A percentile compares a stretch with the other conserved stretches of the same genome.
phyloP scores from a whole-genome alignment of 1,140 invertebrate species.

The Cotesia chilonis region DNA sequence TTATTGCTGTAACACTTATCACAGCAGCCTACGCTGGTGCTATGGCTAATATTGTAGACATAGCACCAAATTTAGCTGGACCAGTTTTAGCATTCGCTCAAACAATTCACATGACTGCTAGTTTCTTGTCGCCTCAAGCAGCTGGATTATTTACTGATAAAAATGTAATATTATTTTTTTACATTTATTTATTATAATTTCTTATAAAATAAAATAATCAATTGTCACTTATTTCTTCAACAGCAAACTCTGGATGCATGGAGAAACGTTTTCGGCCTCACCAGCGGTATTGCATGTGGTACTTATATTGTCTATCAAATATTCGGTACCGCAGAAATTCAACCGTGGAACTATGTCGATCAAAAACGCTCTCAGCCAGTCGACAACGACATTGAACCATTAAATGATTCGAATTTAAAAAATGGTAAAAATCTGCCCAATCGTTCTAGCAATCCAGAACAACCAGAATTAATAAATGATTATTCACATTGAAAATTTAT shows the following conservation, averaged over 20 bases:
- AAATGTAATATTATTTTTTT: conserved; percentile 58
- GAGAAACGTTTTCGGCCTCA: conserved; percentile 77
- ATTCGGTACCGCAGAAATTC: conserved; percentile 73
- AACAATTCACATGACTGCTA: conserved; percentile 80
- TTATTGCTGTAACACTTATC: conserved; percentile 75
- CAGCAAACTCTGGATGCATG: conserved; percentile 74
- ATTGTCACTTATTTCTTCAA: conserved; percentile 44
- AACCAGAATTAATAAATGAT: conserved; percentile 3
- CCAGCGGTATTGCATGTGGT: conserved; percentile 70
- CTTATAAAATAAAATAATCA: no score
- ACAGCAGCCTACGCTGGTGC: conserved; percentile 78
- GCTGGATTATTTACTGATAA: conserved; percentile 69
- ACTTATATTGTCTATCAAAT: conserved; percentile 78
- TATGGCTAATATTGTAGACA: conserved; percentile 80
- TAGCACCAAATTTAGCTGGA: conserved; percentile 76
- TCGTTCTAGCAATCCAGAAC: conserved; percentile 35
- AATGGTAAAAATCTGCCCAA: conserved; percentile 48
- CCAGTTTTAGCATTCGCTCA: conserved; percentile 78
- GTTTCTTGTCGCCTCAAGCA: conserved; percentile 74
- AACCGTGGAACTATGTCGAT: conserved; percentile 70
- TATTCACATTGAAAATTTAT: background rate
- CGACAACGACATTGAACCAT: conserved; percentile 56
- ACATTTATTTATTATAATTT: background rate
- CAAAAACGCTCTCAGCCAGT: conserved; percentile 57
- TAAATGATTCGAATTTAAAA: conserved; percentile 54